Percentiles rank a stretch among this genome's conserved stretches.
Evolutionary conservation across 2,888 invertebrate species (phyloP).

Genomic region (Lucinisca nassula): DNA sequence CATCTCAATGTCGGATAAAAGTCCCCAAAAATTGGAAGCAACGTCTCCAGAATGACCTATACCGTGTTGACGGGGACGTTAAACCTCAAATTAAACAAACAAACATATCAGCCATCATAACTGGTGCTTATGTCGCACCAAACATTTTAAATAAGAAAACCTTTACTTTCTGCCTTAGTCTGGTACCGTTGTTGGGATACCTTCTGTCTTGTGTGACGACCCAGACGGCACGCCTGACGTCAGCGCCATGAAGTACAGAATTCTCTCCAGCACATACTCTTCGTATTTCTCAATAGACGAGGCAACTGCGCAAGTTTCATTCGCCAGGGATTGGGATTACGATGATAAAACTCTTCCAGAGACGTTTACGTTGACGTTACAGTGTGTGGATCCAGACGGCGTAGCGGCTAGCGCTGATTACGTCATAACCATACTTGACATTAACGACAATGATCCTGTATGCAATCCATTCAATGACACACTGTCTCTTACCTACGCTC

Average conservation of each 20-base stretch:
- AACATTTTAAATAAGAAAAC: too few species aligned
- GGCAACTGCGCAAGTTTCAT: conserved; percentile 32
- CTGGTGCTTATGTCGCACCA: too few species aligned
- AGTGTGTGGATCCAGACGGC: conserved; percentile 54
- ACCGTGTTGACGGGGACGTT: too few species aligned
- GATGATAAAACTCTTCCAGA: conserved; percentile 50
- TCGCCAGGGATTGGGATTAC: conserved; percentile 52
- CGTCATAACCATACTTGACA: conserved; percentile 45
- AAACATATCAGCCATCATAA: too few species aligned
- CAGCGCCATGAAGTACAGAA: conserved; percentile 34
- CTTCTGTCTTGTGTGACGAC: conserved; percentile 48
- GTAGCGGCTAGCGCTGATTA: conserved; percentile 49
- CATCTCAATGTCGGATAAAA: too few species aligned
- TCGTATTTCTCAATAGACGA: conserved; percentile 54
- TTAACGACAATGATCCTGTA: conserved; percentile 63
- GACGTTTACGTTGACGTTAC: conserved; percentile 50
- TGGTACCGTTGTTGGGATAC: conserved; percentile 44
- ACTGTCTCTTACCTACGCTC: conserved; percentile 46
- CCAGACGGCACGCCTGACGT: conserved; percentile 52
- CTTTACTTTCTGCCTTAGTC: conserved; percentile 21
- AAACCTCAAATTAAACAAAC: too few species aligned
- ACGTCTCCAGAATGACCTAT: too few species aligned
- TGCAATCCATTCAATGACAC: conserved; percentile 46
- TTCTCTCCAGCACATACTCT: conserved; percentile 48
- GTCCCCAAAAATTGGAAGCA: too few species aligned